A percentile compares a stretch with the other conserved stretches of the same genome.
Evolutionary conservation across 2,797 vertebrate species (phyloP).

Genomic region (Clarias platycephalus): DNA sequence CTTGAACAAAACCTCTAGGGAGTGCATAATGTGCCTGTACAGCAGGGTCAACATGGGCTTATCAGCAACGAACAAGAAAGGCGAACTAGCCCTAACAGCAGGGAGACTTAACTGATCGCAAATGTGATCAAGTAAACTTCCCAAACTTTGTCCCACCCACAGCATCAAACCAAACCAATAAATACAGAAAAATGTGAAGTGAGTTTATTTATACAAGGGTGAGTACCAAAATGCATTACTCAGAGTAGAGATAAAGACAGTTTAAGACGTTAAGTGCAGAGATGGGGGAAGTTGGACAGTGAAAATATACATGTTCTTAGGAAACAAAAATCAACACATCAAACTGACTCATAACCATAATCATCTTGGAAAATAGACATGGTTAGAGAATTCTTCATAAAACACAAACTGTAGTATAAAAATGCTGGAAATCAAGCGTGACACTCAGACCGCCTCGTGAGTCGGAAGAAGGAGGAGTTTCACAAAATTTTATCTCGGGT

Average conservation of each 20-base stretch:
- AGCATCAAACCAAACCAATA: background rate
- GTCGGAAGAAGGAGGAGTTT: too few species aligned
- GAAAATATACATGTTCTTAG: background rate
- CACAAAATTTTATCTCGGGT: background rate
- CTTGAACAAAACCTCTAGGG: background rate
- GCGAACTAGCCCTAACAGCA: background rate
- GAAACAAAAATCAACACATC: background rate
- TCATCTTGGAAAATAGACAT: background rate
- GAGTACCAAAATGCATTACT: background rate
- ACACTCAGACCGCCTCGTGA: background rate
- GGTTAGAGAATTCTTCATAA: background rate
- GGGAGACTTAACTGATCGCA: background rate
- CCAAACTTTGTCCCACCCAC: background rate
- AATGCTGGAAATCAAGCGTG: background rate
- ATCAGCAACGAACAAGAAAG: conserved; percentile 7
- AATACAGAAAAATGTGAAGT: background rate
- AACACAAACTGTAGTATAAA: background rate
- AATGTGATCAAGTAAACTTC: background rate
- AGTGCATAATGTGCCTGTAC: background rate
- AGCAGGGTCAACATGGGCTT: background rate
- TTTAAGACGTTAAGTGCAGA: background rate
- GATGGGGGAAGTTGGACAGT: background rate
- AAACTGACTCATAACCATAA: background rate
- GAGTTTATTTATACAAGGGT: background rate
- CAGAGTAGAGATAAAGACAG: background rate